These are phyloP conservation scores for Orycteropus afer DNA, from an alignment of 2,113 vertebrate genomes.

Conservation along the genomic window DNA sequence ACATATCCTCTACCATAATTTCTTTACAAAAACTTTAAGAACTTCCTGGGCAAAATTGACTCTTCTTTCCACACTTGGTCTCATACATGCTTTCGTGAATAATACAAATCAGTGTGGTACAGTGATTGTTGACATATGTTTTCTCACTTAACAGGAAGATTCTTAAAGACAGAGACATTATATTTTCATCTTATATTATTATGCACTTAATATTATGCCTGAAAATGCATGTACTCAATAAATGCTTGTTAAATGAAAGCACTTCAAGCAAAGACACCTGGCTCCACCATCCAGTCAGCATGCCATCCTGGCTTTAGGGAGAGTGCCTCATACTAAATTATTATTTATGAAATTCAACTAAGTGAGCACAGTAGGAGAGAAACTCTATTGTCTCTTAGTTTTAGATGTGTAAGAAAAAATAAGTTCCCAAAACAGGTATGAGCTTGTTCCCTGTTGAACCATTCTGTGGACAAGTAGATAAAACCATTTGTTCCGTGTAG, in stretches of 20 bases:
- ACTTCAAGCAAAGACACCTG: not conserved
- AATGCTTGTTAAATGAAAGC: not conserved
- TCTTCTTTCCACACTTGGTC: not conserved
- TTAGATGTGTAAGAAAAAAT: not conserved
- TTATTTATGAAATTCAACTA: constrained; percentile 8
- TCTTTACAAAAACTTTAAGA: not conserved
- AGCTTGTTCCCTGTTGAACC: not conserved
- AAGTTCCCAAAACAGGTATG: not conserved
- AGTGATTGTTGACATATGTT: not conserved
- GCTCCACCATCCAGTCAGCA: not conserved
- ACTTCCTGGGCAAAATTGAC: not conserved
- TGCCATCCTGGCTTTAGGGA: not conserved
- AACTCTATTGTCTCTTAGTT: not conserved
- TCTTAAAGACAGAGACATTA: not conserved
- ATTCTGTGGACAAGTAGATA: not conserved
- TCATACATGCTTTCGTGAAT: not conserved
- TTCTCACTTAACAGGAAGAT: not conserved
- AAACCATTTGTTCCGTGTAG: not conserved
- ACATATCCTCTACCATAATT: not conserved
- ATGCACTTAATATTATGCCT: not conserved
- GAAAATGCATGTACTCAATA: not conserved
- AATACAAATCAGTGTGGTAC: not conserved
- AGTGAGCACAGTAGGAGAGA: not conserved
- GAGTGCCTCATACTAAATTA: not conserved
- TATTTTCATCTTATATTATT: not conserved